Base-by-base conservation (phyloP, 1,140 invertebrate genomes). In the Ceratina japonica region DNA sequence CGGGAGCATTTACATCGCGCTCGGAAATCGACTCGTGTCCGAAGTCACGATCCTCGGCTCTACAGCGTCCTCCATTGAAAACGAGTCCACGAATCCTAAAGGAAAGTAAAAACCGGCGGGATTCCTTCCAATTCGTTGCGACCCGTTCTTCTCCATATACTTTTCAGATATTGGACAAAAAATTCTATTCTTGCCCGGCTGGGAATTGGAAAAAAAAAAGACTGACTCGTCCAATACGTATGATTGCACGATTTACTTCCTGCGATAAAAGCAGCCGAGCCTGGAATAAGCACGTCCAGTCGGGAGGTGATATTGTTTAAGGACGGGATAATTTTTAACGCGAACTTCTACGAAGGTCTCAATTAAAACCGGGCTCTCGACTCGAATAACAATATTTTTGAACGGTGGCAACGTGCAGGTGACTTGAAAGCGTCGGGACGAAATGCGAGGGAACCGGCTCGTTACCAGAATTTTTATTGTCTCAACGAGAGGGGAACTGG, bases 1-100 rank as follows among this genome's bases (percentile, higher is more conserved):
- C 75, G 74, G 83, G 68, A 82, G 74, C 83, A 87, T 87, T 87
- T 86, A 85, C 87, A 88, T 88, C 81, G 82, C 75, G 80, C 80
- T 75, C 65, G 70, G 77, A 74, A 85, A 77, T 84, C 79, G 82
- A 84, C 69, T 85, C 69, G 82, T 73, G 79, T 65, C 71, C 74
- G n/a, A 69, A 80, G 79, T 78, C 83, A 81, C 83, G 82, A 84
- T 85, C 52, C 69, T 44, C 66, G 27, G 49, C n/a, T 75, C 75
- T 54, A 59, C 80, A 54, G 62, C 16, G 3, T n/a, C 24, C 16
- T 65, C 62, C 70, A 73, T 37, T 49, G 3, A 13, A 15, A 12
- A 27, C 0, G 3, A 44, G 37, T 44, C 37, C 37, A 44, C 37
- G 22, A 51, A 31, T 51, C 31, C 52, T 18, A 65, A 22, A 73